Conservation (phyloP, 2,797 vertebrate species). For the Arctocebus calabarensis region DNA sequence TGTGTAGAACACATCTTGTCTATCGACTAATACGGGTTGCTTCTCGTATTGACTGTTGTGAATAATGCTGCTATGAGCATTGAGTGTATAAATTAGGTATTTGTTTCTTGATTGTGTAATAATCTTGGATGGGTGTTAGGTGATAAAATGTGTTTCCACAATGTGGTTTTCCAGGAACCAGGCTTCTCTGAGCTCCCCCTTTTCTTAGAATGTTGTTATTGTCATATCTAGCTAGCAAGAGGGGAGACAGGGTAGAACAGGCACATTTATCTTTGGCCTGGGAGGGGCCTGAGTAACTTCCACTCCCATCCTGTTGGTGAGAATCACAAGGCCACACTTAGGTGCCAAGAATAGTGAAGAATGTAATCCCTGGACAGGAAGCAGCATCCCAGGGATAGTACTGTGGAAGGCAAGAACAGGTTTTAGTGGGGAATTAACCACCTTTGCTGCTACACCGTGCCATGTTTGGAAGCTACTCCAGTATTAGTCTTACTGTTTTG, state of each 20-base stretch:
- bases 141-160: background rate
- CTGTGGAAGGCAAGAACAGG: background rate
- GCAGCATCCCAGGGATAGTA: background rate
- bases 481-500: background rate
- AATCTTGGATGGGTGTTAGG: background rate
- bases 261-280: background rate
- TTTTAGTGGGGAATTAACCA: background rate
- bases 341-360: background rate
- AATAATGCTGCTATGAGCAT: background rate
- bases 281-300: background rate
- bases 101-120: background rate
- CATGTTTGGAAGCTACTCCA: background rate
- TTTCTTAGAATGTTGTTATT: background rate
- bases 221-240: background rate
- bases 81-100: background rate
- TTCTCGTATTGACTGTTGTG: background rate
- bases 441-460: background rate
- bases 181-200: background rate
- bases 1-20: background rate
- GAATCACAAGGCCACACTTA: background rate
- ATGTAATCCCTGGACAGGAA: background rate
- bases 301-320: background rate
- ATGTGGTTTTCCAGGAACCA: background rate
- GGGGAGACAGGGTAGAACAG: background rate
- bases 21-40: background rate